Evolutionary conservation across 2,888 invertebrate species (phyloP).

Genomic region (Cyrtodaria siliqua): DNA sequence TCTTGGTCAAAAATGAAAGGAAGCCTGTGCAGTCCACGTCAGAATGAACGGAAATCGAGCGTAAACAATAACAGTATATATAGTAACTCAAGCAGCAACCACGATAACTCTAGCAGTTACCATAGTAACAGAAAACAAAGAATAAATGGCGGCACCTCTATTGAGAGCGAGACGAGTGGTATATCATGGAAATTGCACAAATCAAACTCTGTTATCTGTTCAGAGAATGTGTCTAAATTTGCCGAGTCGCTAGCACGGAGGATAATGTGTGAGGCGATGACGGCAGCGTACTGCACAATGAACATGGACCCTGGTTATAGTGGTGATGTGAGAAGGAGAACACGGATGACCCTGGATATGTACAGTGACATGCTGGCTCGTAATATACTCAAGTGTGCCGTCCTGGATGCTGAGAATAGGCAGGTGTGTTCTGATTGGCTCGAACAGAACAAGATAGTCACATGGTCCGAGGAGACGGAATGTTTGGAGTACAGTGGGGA

Average conservation of each 20-base stretch:
- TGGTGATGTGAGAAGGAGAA: not conserved
- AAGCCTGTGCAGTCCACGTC: slow-evolving; percentile 36
- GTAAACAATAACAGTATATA: too few species aligned
- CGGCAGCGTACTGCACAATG: slow-evolving; percentile 8
- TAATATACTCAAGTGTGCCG: slow-evolving; percentile 37
- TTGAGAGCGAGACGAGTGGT: slow-evolving; percentile 61
- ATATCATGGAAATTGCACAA: slow-evolving; percentile 45
- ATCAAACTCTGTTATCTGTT: slow-evolving; percentile 30
- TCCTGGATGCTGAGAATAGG: slow-evolving; percentile 21
- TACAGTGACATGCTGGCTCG: slow-evolving; percentile 52
- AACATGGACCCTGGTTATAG: not conserved
- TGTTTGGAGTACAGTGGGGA: slow-evolving; percentile 42
- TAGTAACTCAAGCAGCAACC: slow-evolving; percentile 13
- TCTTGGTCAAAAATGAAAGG: slow-evolving; percentile 61
- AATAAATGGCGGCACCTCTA: slow-evolving; percentile 49
- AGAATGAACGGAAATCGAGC: slow-evolving; percentile 17
- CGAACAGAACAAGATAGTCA: slow-evolving; percentile 58
- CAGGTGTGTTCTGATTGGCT: slow-evolving; percentile 40
- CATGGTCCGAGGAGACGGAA: slow-evolving; percentile 54
- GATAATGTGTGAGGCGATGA: slow-evolving; percentile 65
- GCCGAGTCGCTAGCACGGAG: slow-evolving; percentile 64
- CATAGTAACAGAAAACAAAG: slow-evolving; percentile 23
- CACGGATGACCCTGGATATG: slow-evolving; percentile 20
- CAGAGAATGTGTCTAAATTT: slow-evolving; percentile 59
- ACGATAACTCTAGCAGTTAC: not conserved